Conservation (phyloP, 2,797 vertebrate genomes). For the Microctenopoma steveboyesi region DNA sequence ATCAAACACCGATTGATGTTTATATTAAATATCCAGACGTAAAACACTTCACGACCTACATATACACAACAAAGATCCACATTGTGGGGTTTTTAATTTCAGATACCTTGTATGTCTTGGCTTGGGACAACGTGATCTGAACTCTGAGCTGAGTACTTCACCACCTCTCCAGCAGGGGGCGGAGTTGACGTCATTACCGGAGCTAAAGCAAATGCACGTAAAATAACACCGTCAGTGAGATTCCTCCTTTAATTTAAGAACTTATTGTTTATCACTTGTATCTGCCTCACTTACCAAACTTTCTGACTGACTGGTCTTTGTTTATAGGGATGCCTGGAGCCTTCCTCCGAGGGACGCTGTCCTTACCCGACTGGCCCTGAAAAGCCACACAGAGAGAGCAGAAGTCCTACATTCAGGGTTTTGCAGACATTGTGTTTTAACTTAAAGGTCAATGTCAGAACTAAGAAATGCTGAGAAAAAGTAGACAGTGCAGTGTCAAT, state of each 20-base stretch:
- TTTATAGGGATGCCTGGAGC: slow-evolving; percentile 75
- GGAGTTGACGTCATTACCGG: slow-evolving; percentile 70
- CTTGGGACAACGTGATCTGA: slow-evolving; percentile 88
- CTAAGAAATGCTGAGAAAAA: slow-evolving; percentile 2
- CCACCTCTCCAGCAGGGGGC: slow-evolving; percentile 82
- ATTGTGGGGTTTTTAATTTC: not conserved
- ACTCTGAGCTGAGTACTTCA: slow-evolving; percentile 84
- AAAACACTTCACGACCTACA: not conserved
- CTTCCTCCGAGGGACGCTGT: slow-evolving; percentile 72
- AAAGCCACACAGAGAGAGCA: slow-evolving; percentile 32
- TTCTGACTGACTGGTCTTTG: slow-evolving; percentile 75
- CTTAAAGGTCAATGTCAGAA: slow-evolving; percentile 8
- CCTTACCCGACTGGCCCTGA: slow-evolving; percentile 68
- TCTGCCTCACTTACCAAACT: slow-evolving; percentile 76
- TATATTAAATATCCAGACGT: not conserved
- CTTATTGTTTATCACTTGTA: slow-evolving; percentile 1
- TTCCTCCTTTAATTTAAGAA: slow-evolving; percentile 5
- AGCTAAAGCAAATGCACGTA: slow-evolving; percentile 55
- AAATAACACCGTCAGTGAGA: slow-evolving; percentile 9
- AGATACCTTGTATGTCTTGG: slow-evolving; percentile 86
- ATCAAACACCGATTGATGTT: not conserved
- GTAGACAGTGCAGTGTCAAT: not conserved
- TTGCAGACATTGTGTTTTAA: slow-evolving; percentile 17
- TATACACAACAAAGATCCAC: not conserved
- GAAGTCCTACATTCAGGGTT: slow-evolving; percentile 21